Percentiles rank a stretch among this genome's conserved stretches.
phyloP scores from a whole-genome alignment of 1,140 invertebrate genomes.

The Nephila pilipes region DNA sequence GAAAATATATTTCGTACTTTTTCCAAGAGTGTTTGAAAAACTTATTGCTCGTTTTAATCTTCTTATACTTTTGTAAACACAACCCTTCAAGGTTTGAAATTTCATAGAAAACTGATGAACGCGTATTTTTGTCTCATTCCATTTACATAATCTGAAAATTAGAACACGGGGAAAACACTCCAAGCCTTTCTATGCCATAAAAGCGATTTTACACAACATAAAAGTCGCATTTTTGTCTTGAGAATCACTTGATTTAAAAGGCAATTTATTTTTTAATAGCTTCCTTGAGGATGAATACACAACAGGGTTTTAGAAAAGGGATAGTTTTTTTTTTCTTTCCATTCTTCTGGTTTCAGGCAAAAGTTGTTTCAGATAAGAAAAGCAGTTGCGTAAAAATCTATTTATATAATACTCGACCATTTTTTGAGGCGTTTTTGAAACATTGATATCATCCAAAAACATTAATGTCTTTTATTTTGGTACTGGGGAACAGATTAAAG shows the following conservation, averaged over 20 bases:
- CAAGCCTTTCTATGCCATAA: background rate
- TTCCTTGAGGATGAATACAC: slow-evolving; percentile 4
- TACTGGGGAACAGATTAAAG: no score
- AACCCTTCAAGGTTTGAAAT: no score
- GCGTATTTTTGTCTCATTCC: background rate
- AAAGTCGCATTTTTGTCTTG: background rate
- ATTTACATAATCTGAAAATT: slow-evolving; percentile 35
- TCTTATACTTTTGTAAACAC: no score
- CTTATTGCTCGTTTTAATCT: no score
- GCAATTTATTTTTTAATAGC: slow-evolving; percentile 20
- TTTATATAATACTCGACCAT: background rate
- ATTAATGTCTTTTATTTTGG: background rate
- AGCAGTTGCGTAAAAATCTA: background rate
- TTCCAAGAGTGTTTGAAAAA: no score
- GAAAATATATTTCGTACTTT: no score
- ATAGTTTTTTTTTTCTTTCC: background rate
- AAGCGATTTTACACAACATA: slow-evolving; percentile 17
- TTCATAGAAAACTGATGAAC: no score
- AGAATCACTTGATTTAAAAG: slow-evolving; percentile 21
- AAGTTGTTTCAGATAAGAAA: background rate
- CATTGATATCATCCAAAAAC: background rate
- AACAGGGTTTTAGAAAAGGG: background rate
- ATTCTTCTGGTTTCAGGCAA: background rate
- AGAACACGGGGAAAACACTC: background rate
- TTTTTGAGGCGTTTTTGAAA: background rate